A percentile compares a stretch with the other conserved stretches of the same genome.
These are phyloP conservation scores for Adelognathus sp. DNA, from an alignment of 2,888 invertebrate species.

Conservation along the genomic window DNA sequence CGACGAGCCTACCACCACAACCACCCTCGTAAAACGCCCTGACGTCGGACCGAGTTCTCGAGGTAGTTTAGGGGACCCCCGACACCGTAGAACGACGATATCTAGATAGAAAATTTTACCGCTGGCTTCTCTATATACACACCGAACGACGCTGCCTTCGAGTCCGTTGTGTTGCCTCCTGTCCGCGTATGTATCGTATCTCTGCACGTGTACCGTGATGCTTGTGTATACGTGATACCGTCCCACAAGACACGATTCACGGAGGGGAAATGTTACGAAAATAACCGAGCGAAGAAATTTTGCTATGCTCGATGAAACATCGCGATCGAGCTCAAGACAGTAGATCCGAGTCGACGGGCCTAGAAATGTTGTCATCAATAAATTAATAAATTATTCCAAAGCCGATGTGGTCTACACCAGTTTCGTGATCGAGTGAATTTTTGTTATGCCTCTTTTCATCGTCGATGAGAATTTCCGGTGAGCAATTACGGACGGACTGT, in stretches of 20 bases:
- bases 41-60: slow-evolving; percentile 45
- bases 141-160: slow-evolving; percentile 11
- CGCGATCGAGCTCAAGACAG: slow-evolving; percentile 21
- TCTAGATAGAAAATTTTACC: slow-evolving; percentile 57
- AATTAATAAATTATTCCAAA: slow-evolving; percentile 27
- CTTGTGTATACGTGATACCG: background rate
- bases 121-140: background rate
- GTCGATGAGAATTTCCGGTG: background rate
- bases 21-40: slow-evolving; percentile 66
- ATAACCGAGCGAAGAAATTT: slow-evolving; percentile 1
- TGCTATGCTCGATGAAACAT: slow-evolving; percentile 43
- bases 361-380: slow-evolving; percentile 37
- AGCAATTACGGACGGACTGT: slow-evolving; percentile 1
- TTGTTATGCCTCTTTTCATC: background rate
- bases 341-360: slow-evolving; percentile 23
- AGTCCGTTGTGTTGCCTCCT: background rate
- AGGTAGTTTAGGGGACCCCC: slow-evolving; percentile 52
- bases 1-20: slow-evolving; percentile 56
- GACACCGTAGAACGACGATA: slow-evolving; percentile 56
- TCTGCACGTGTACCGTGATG: slow-evolving; percentile 22
- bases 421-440: background rate
- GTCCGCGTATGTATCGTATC: slow-evolving; percentile 29
- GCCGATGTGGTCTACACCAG: background rate
- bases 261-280: background rate
- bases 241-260: background rate